Evolutionary conservation across 2,797 vertebrate species (phyloP), one percentile per base, ranked within the genome.

Genomic region (Yasuhikotakia modesta): DNA sequence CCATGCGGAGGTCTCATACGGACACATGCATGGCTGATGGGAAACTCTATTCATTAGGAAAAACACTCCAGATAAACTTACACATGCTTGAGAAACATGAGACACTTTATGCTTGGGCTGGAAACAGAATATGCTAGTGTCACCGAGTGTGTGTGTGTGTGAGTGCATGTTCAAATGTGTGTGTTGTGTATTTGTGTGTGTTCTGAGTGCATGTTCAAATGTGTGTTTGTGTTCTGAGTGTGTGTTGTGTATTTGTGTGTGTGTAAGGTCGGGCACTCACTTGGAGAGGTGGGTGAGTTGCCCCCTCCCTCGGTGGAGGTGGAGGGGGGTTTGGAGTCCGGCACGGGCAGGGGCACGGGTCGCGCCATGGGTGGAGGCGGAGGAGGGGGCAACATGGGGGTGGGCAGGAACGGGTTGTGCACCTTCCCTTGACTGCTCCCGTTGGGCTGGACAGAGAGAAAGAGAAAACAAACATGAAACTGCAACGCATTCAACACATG

Each of bases 391-490:
- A 99, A 93, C 97, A 99, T 99, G 85, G 96, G 96, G 85, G 97
- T 97, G 84, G 97, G 96, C 91, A 99, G 93, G 93, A 99, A 99
- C 85, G 97, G 97, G 93, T 98, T 99, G 94, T 98, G 97, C 90
- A 98, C 96, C 93, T 99, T 99, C 91, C 95, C 96, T 93, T 99
- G 97, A 92, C 96, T 97, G 92, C 96, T 95, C 88, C 96, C 96
- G 67, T 98, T 98, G 89, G 96, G 95, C 96, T 98, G 91, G 50
- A 61, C 22, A 65, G 35, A 70, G 64, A 55, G 32, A 71, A 22
- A 73, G 22, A 70, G 39, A 45, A 79, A 61, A 79, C 11, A 58
- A 69, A 67, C 52, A 53, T 43, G 48, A 72, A 63, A 64, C 75
- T 52, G 14, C 17, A 45, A 4, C 6, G 12, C 39, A 66, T 16